Evolutionary conservation across 2,888 invertebrate genomes (phyloP), one percentile per base, ranked within the genome.

Genomic region (Hofmannophila pseudospretella): DNA sequence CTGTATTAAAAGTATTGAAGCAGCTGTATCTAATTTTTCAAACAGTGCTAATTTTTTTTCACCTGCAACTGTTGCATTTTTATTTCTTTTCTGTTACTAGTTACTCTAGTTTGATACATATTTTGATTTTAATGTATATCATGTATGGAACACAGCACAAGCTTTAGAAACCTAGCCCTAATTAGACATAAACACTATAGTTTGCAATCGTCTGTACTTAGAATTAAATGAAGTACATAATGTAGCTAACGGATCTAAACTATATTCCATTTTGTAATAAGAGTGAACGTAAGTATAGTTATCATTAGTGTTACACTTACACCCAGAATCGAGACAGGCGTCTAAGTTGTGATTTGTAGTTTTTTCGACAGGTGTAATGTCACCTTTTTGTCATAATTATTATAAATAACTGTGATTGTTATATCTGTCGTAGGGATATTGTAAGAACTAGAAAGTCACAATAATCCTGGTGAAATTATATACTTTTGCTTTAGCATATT

Each of bases 291-390:
- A 70, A 71, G 67, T 67, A 4, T 67, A 68, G 70, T 72, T 78
- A 73, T 75, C 71, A 73, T 62, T 77, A 75, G 71, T 60, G 57
- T 67, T 62, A 69, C 64, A 58, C 10, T 10, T 2, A 2, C 23
- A 59, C 56, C 62, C n/a, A 68, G 58, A 62, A 63, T 62, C 60
- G 61, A 67, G 62, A 71, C 73, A 64, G 71, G 69, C 73, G 59
- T 63, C 67, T 74, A 70, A 64, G 72, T 80, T 80, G 80, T 82
- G 78, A 80, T 71, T 74, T 63, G 74, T 77, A 78, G 74, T 74
- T 54, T 80, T 80, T 79, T 80, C 66, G 74, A 79, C 63, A 73
- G 55, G 61, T 71, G 61, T 77, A 76, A 64, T 61, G 64, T 74
- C 71, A 67, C 64, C 59, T 69, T 64, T 71, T 66, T 65, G 63